Evolutionary conservation across 2,797 vertebrate genomes (phyloP).

Genomic region (Apogon talboti): DNA sequence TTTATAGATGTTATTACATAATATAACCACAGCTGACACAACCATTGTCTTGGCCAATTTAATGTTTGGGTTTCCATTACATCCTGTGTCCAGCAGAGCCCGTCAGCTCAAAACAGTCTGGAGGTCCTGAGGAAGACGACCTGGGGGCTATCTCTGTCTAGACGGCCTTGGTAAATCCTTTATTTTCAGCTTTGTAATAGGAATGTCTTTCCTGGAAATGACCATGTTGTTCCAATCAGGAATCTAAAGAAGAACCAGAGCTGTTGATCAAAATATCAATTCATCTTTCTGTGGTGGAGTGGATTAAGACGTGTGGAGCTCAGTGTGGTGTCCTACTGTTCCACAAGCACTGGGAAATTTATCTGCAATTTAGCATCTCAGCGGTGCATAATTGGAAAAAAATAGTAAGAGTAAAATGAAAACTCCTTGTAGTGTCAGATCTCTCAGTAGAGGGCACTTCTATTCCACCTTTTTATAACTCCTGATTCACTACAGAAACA

Average conservation of each 20-base stretch:
- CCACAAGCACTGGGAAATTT: background rate
- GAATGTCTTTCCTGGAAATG: slow-evolving; percentile 26
- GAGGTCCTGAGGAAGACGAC: slow-evolving; percentile 48
- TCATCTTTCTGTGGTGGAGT: slow-evolving; percentile 10
- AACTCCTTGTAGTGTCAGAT: background rate
- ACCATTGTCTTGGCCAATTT: slow-evolving; percentile 44
- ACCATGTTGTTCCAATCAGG: slow-evolving; percentile 43
- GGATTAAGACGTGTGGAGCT: slow-evolving; percentile 4
- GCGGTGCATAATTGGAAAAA: background rate
- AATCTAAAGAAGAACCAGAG: slow-evolving; percentile 9
- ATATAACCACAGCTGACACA: slow-evolving; percentile 53
- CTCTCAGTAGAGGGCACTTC: background rate
- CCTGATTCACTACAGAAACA: too few relatives aligned
- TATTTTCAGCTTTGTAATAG: slow-evolving; percentile 32
- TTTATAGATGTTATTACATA: slow-evolving; percentile 56
- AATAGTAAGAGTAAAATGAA: background rate
- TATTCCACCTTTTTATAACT: background rate
- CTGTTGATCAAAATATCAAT: slow-evolving; percentile 5
- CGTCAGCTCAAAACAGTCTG: slow-evolving; percentile 73
- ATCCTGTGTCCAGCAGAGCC: slow-evolving; percentile 68
- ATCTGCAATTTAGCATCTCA: background rate
- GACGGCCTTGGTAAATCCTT: slow-evolving; percentile 41
- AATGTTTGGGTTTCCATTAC: slow-evolving; percentile 77
- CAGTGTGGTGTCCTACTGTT: slow-evolving; percentile 11
- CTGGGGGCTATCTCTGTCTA: slow-evolving; percentile 60